Percentiles rank a stretch among this genome's conserved stretches.
Evolutionary conservation across 2,797 vertebrate species (phyloP).

Genomic region (Darevskia nairensis): DNA sequence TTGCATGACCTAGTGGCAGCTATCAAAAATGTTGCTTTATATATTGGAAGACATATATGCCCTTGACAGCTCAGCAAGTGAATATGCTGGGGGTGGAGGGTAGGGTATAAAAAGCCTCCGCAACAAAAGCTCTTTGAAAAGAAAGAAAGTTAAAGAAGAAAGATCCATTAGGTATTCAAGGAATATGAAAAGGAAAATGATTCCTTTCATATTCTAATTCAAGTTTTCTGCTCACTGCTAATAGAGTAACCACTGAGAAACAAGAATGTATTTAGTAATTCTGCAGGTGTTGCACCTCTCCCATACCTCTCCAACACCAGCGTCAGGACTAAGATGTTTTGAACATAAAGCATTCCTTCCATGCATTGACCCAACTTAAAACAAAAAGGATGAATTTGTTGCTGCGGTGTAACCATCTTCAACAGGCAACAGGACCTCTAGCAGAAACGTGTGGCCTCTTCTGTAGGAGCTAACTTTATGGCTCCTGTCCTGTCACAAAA

Average conservation of each 20-base stretch:
- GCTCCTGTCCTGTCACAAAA: rapidly evolving
- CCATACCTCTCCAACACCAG: conserved; percentile 4
- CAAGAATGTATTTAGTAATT: conserved; percentile 10
- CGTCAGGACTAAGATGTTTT: conserved; percentile 17
- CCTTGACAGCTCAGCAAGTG: conserved; percentile 20
- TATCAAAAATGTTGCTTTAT: conserved; percentile 57
- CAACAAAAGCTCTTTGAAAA: conserved; percentile 5
- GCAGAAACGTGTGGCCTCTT: neutral
- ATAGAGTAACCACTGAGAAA: conserved; percentile 22
- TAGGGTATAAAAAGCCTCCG: conserved; percentile 20
- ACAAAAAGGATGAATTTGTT: neutral
- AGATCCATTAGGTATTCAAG: conserved; percentile 32
- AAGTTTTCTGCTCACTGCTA: neutral
- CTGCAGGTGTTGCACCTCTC: neutral
- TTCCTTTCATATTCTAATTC: conserved; percentile 41
- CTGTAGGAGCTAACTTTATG: neutral
- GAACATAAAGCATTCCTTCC: conserved; percentile 19
- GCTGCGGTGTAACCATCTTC: neutral
- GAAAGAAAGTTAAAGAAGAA: neutral
- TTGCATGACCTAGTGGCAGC: conserved; percentile 28
- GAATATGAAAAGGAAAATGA: conserved; percentile 19
- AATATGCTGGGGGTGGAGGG: conserved; percentile 10
- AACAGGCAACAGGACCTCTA: conserved; percentile 15
- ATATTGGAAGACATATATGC: conserved; percentile 41
- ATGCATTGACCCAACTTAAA: conserved; percentile 5